phyloP scores from a whole-genome alignment of 2,797 vertebrate species.

The Pachyuromys duprasi region DNA sequence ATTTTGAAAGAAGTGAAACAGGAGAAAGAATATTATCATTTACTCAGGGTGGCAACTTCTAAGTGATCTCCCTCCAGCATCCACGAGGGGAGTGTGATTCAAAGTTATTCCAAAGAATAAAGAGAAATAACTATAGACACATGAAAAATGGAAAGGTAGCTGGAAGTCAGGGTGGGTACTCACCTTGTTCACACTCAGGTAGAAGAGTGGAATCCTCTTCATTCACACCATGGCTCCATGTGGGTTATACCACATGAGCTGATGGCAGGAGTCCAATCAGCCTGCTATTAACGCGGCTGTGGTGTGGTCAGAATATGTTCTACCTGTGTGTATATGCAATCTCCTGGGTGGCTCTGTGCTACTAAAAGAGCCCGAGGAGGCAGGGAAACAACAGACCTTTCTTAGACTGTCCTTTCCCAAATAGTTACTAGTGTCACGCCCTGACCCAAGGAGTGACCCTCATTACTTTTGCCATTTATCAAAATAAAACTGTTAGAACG shows the following conservation, averaged over 20 bases:
- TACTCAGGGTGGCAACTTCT: neutral
- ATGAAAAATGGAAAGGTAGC: neutral
- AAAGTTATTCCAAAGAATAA: conserved; percentile 30
- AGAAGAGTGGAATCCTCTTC: neutral
- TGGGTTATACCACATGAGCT: neutral
- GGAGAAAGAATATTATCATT: conserved; percentile 8
- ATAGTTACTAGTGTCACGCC: neutral
- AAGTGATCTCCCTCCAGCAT: neutral
- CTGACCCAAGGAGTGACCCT: conserved; percentile 30
- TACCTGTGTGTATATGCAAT: neutral
- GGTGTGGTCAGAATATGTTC: neutral
- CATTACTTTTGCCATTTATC: conserved; percentile 12
- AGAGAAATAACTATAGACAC: conserved; percentile 5
- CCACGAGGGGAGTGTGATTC: neutral
- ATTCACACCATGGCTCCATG: neutral
- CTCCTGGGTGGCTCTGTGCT: neutral
- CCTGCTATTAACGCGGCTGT: neutral
- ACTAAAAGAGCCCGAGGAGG: neutral
- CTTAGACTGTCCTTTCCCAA: neutral
- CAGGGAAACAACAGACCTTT: neutral
- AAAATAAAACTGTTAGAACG: conserved; percentile 36
- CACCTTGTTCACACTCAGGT: neutral
- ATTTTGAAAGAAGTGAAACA: conserved; percentile 49
- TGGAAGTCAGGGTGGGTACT: neutral
- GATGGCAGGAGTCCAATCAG: neutral